phyloP scores from a whole-genome alignment of 2,888 invertebrate species.

The Epinotia ramella region DNA sequence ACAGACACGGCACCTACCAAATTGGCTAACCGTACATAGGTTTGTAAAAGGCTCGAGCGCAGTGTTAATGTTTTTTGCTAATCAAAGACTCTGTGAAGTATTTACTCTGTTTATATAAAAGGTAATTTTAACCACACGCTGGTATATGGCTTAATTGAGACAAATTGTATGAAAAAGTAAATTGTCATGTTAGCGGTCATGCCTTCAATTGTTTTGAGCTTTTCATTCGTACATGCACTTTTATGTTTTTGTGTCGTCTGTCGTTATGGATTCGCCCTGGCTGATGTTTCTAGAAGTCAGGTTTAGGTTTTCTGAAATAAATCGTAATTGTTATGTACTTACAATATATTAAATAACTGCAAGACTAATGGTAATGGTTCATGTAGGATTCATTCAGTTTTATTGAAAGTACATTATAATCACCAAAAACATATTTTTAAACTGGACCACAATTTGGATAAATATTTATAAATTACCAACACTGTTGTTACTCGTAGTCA shows the following conservation, averaged over 20 bases:
- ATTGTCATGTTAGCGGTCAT: constrained; percentile 12
- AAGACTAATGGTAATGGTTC: too few relatives aligned
- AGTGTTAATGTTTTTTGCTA: constrained; percentile 48
- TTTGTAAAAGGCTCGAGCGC: constrained; percentile 47
- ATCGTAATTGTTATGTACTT: neutral
- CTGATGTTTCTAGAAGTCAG: neutral
- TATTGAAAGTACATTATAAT: neutral
- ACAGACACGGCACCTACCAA: neutral
- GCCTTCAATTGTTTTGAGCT: neutral
- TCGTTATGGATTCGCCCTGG: neutral
- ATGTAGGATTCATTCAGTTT: neutral
- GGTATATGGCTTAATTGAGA: constrained; percentile 33
- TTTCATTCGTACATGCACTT: neutral
- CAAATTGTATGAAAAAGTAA: constrained; percentile 26
- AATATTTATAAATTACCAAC: neutral
- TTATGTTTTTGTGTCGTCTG: neutral
- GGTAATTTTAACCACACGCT: constrained; percentile 5
- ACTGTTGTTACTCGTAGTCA: neutral
- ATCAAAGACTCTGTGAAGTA: constrained; percentile 42
- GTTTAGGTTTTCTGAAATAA: neutral
- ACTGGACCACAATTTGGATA: neutral
- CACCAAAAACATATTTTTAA: neutral
- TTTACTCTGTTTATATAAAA: constrained; percentile 33
- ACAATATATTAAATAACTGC: too few relatives aligned
- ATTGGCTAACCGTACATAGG: constrained; percentile 38